phyloP scores from a whole-genome alignment of 1,140 invertebrate species.

The Aphelenchoides fujianensis region DNA sequence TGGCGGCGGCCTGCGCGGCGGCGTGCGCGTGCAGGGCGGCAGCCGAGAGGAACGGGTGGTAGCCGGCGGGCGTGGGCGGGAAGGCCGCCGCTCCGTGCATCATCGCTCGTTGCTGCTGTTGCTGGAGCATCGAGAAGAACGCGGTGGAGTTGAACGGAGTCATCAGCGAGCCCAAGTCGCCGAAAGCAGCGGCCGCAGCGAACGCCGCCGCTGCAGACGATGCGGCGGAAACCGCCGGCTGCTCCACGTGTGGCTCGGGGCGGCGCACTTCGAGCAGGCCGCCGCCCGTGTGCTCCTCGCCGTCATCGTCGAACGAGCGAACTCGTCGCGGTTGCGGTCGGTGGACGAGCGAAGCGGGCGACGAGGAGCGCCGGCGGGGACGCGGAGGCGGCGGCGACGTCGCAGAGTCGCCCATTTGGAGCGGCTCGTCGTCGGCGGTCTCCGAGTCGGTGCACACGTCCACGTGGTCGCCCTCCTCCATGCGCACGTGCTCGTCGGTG shows the following conservation, averaged over 20 bases:
- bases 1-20: no score
- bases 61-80: background rate
- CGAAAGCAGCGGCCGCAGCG: slow-evolving; percentile 25
- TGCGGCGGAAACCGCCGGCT: no score
- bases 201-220: no score
- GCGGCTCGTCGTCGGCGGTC: background rate
- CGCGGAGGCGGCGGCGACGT: background rate
- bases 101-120: background rate
- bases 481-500: background rate
- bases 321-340: background rate
- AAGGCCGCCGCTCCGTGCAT: background rate
- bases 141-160: slow-evolving; percentile 47
- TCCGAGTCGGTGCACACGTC: slow-evolving; percentile 10
- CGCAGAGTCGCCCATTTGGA: background rate
- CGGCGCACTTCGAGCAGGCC: background rate
- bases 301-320: background rate
- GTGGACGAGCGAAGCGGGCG: background rate
- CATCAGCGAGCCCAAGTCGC: slow-evolving; percentile 46
- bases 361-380: background rate
- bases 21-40: background rate
- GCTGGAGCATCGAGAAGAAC: slow-evolving; percentile 44
- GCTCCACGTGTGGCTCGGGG: no score
- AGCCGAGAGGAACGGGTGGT: background rate
- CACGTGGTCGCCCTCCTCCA: no score
- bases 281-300: background rate